Base-by-base conservation (phyloP, 2,888 invertebrate species). In the Drosophila monieri region DNA sequence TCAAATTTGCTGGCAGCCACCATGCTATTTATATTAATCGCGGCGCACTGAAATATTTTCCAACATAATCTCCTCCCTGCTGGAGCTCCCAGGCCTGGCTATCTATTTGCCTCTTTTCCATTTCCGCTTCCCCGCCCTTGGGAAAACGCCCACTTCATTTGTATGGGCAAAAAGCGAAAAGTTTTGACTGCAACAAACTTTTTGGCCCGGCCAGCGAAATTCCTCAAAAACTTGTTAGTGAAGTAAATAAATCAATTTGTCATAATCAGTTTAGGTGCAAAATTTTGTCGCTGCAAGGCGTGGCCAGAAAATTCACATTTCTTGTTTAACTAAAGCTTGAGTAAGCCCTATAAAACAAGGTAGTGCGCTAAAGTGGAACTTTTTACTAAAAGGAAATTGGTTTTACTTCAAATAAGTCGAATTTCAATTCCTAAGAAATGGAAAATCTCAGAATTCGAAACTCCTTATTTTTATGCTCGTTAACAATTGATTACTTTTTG, bases 171-270 rank as follows among this genome's bases (percentile, higher is more conserved):
- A 23, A 23, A 54, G 52, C 76, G 54, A 73, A 83, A 88, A 71
- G 71, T 80, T 84, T 71, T 60, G 79, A 71, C 69, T 61, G 54
- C 70, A 83, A 83, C 70, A 78, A 83, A 84, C 76, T 70, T 83
- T 84, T 83, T 74, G 51, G 72, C 73, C 59, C 70, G 76, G 64
- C 65, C 80, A 72, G 60, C 67, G 73, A 73, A 84, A 83, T 85
- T 88, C 75, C 75, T 84, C 75, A 72, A 76, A 72, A 89, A 88
- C 80, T 88, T 89, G 88, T 88, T 89, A 81, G 89, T 77, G 76
- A 87, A 85, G 85, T 89, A 88, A 89, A 88, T 89, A 89, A 88
- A 88, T 89, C 88, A 88, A 88, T 88, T 88, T 89, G 88, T 88
- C 89, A 88, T 88, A 88, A 88, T 89, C 89, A 89, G 89, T 78